Conservation (phyloP, 2,888 invertebrate species). For the Sesamia inferens region DNA sequence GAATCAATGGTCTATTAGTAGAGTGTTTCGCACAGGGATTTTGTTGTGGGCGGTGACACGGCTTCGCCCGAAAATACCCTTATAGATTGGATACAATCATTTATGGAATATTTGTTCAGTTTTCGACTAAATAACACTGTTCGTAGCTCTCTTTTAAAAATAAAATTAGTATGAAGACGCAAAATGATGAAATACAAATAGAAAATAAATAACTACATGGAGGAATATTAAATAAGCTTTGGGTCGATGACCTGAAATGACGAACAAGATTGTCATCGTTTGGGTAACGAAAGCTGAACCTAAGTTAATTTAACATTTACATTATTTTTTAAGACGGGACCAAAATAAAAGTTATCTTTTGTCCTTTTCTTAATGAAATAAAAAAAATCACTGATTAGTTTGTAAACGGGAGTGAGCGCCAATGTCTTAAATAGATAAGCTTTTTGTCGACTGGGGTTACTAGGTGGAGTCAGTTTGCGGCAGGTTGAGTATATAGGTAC, state of each 20-base stretch:
- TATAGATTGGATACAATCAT: not conserved
- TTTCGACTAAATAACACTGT: not conserved
- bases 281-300: not conserved
- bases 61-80: not conserved
- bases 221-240: not conserved
- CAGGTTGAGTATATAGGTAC: no score
- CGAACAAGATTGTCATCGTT: not conserved
- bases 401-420: no score
- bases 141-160: not conserved
- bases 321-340: not conserved
- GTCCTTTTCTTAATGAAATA: no score
- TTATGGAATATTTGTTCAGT: not conserved
- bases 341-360: no score
- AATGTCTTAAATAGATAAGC: no score
- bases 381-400: no score
- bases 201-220: not conserved
- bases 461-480: no score
- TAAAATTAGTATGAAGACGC: not conserved
- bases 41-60: constrained; percentile 13
- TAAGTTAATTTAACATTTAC: not conserved
- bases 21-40: not conserved
- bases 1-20: constrained; percentile 4
- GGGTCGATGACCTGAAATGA: not conserved
- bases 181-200: not conserved
- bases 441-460: no score